Evolutionary conservation across 2,797 vertebrate species (phyloP), one percentile per base, ranked within the genome.

Genomic region (Leptoclinus maculatus): DNA sequence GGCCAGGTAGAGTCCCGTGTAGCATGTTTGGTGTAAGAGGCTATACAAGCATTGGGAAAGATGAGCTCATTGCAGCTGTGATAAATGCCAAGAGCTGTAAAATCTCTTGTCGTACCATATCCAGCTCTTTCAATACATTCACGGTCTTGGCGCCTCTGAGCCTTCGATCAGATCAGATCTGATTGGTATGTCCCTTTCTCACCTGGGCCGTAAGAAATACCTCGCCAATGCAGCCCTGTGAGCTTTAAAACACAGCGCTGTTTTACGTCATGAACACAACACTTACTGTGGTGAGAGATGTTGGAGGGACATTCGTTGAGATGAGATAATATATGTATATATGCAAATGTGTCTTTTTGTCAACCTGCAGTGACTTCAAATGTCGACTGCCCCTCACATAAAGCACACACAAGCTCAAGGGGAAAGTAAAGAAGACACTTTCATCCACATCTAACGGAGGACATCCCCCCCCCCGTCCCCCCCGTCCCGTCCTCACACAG

Each of bases 401-500:
- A 59, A 68, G 54, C 25, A 21, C 54, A 47, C 47, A 66, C 53
- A 56, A 82, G 67, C 71, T 83, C 57, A 47, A 72, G 71, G 83
- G 74, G 78, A 86, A 80, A 75, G 80, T 79, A 74, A 85, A 82
- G 66, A 79, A 79, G 66, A 62, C 70, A 87, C 86, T 84, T 90
- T 89, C 66, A 88, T 89, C 54, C 74, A 59, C 76, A 87, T 86
- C 80, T 71, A 86, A 86, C 82, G 84, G 86, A 87, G 73, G 47
- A 78, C 71, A 16, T 89, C 74, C 90, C 45, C 83, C 90, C 29
- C 2, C 2, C 34, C 83, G n/a, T n/a, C 29, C 29, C 29, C 0
- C 4, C 4, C 27, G 27, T 27, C 27, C 36, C 90, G 88, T 93
- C 94, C 92, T 92, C 84, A 76, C 88, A 64, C 77, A 86, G 86